These are phyloP conservation scores for Argopecten irradians DNA, from an alignment of 1,140 invertebrate species.

Conservation along the genomic window DNA sequence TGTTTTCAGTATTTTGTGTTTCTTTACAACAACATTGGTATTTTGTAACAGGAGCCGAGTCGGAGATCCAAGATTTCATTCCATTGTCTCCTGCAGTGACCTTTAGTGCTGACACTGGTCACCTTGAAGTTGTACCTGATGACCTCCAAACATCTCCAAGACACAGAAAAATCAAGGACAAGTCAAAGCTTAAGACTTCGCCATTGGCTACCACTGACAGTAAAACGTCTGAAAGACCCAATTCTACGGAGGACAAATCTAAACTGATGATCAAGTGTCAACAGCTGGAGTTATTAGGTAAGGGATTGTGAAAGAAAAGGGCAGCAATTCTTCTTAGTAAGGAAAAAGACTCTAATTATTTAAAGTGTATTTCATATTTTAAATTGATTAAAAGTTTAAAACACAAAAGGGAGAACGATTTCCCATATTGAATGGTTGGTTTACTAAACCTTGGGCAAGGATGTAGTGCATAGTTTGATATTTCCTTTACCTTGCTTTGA, in stretches of 20 bases:
- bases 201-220: slow-evolving; percentile 34
- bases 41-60: slow-evolving; percentile 51
- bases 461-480: too few relatives aligned
- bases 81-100: slow-evolving; percentile 63
- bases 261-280: slow-evolving; percentile 20
- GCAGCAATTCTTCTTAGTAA: too few relatives aligned
- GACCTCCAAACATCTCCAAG: slow-evolving; percentile 27
- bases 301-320: too few relatives aligned
- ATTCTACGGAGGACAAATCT: neutral
- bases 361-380: too few relatives aligned
- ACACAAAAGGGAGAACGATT: too few relatives aligned
- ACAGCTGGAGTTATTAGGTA: slow-evolving; percentile 35
- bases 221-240: neutral
- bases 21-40: too few relatives aligned
- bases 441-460: too few relatives aligned
- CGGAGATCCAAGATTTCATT: slow-evolving; percentile 59
- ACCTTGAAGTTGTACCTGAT: slow-evolving; percentile 56
- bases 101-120: slow-evolving; percentile 58
- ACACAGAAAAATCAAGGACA: slow-evolving; percentile 41
- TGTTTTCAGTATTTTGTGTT: too few relatives aligned
- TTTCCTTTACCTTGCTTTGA: too few relatives aligned
- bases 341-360: too few relatives aligned
- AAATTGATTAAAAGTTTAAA: too few relatives aligned
- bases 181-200: slow-evolving; percentile 28
- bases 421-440: too few relatives aligned